Evolutionary conservation across 1,140 invertebrate species (phyloP), one percentile per base, ranked within the genome.

Genomic region (Drosophila quadrilineata): DNA sequence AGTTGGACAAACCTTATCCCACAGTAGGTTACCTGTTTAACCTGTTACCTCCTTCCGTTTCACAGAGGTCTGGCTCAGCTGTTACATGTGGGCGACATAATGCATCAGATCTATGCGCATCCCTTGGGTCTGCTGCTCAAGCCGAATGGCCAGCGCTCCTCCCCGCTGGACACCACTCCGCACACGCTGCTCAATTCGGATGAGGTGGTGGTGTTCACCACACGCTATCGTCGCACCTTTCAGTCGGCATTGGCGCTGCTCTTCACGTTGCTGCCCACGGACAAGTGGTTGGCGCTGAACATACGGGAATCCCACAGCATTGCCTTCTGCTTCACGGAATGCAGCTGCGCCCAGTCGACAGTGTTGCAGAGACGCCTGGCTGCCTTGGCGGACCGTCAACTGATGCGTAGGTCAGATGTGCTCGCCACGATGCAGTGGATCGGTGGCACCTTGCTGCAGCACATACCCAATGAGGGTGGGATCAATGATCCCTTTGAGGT

Each of bases 241-340:
- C 97, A 98, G 89, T 98, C 96, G 80, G 94, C 94, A 3, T 90
- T 97, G 28, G 95, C 96, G 1, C 91, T 97, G 62, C 86, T 97
- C 6, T 97, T 94, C 90, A 93, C 94, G 0, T 92, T 96, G 56
- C 88, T 97, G 14, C 92, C 94, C 6, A 90, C 91, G 3, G 90
- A 89, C 4, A 91, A 90, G 48, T 89, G 88, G 87, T 22, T 88
- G 21, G 66, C 67, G 0, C 31, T 90, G 6, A 89, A 89, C 17
- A 91, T 92, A 50, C 90, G 91, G 4, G 95, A 96, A 79, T 94
- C 93, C 22, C 94, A 95, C 64, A 95, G 95, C 85, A 93, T 96
- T 66, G 93, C 93, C n/a, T 97, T 96, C 90, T 97, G 96, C 89
- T 95, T 95, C 79, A 91, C 93, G 3, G 94, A 97, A 71, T 96